phyloP scores from a whole-genome alignment of 1,140 invertebrate genomes.

The Brachionus manjavacas region DNA sequence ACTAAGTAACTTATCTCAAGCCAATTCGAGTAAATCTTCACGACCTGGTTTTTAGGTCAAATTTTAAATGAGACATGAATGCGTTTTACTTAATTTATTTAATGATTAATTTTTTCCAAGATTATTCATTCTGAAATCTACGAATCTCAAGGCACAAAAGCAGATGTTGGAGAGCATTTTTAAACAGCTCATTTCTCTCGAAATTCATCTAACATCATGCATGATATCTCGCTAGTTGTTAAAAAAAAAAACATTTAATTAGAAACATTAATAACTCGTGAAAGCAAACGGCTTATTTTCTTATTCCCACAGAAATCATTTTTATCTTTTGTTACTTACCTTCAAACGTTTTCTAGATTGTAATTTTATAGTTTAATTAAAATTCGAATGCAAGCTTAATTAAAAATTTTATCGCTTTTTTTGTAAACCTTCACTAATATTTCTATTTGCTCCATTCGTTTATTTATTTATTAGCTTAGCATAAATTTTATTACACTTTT shows the following conservation, averaged over 20 bases:
- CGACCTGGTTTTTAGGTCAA: not conserved
- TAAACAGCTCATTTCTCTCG: not conserved
- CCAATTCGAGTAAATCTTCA: not conserved
- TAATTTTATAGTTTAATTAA: slow-evolving; percentile 8
- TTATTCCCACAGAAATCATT: not conserved
- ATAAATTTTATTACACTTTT: not conserved
- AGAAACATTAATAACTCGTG: not conserved
- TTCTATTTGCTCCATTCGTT: not conserved
- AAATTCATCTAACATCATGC: not conserved
- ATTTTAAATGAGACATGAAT: not conserved
- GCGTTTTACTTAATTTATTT: not conserved
- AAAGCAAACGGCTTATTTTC: not conserved
- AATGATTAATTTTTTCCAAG: not conserved
- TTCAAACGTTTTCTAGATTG: not conserved
- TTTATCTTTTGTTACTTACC: not conserved
- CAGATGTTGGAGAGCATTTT: not conserved
- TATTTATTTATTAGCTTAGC: not conserved
- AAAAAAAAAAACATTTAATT: not conserved
- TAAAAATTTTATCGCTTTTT: slow-evolving; percentile 5
- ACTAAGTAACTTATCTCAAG: not conserved
- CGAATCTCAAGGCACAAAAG: not conserved
- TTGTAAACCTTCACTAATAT: not conserved
- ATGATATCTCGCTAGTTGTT: not conserved
- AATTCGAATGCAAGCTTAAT: not conserved
- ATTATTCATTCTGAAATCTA: not conserved